phyloP scores from a whole-genome alignment of 2,113 vertebrate genomes.

The Heterocephalus glaber region DNA sequence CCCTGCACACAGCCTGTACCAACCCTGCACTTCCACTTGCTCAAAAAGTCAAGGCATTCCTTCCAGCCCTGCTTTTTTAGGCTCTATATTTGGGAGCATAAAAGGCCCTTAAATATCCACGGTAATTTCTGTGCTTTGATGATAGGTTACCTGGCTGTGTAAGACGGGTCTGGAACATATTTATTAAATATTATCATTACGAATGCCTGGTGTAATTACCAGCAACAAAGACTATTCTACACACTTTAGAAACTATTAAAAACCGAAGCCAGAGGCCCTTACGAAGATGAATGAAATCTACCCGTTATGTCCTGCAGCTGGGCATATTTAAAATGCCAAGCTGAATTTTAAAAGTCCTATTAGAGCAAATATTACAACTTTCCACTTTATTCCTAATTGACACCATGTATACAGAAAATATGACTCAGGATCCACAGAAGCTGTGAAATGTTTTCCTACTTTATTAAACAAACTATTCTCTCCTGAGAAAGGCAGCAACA shows the following conservation, averaged over 20 bases:
- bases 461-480: background rate
- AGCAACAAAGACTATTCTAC: background rate
- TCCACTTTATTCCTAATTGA: conserved; percentile 5
- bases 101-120: conserved; percentile 23
- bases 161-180: background rate
- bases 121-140: conserved; percentile 52
- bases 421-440: background rate
- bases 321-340: background rate
- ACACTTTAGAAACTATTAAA: background rate
- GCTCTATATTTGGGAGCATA: background rate
- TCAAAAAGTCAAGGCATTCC: background rate
- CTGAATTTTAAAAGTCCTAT: background rate
- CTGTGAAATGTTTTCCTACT: background rate
- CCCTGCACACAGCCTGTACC: background rate
- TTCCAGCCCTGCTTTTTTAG: background rate
- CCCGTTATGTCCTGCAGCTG: background rate
- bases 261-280: background rate
- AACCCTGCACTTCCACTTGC: rapidly evolving
- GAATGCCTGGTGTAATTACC: background rate
- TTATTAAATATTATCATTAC: conserved; percentile 34
- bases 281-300: background rate
- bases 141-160: conserved; percentile 31
- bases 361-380: background rate
- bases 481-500: background rate
- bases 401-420: background rate